These are phyloP conservation scores for Megamerina dolium DNA, from an alignment of 2,888 invertebrate genomes.

Conservation along the genomic window DNA sequence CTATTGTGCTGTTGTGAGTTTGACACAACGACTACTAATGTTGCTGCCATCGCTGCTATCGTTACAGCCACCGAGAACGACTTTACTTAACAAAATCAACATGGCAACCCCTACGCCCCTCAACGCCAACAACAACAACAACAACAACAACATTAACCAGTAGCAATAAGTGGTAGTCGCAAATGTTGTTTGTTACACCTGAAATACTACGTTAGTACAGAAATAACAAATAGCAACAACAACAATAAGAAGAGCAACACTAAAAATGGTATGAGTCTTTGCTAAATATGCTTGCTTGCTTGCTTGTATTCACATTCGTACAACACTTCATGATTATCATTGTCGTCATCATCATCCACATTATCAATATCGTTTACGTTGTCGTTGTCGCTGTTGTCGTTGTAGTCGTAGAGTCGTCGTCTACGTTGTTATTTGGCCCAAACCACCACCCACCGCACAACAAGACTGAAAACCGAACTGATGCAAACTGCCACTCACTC, in stretches of 20 bases:
- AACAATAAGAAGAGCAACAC: too few relatives aligned
- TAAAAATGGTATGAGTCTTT: too few relatives aligned
- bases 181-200: constrained; percentile 9
- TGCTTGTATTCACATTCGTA: too few relatives aligned
- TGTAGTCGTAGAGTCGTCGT: neutral
- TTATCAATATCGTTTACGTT: neutral
- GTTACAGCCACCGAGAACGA: constrained; percentile 1
- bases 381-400: neutral
- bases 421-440: constrained; percentile 3
- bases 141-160: neutral
- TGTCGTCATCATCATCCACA: neutral
- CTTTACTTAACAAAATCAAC: constrained; percentile 15
- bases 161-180: constrained; percentile 6
- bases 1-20: constrained; percentile 7
- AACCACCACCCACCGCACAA: constrained; percentile 14
- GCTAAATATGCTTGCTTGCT: too few relatives aligned
- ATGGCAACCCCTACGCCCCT: constrained; percentile 9
- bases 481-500: constrained; percentile 49
- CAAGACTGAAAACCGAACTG: constrained; percentile 31
- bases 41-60: constrained; percentile 3
- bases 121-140: neutral
- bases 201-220: too few relatives aligned
- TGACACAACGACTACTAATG: neutral
- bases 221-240: too few relatives aligned
- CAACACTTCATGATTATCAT: too few relatives aligned